Base-by-base conservation (phyloP, 2,888 invertebrate genomes). In the Miltochrista miniata region DNA sequence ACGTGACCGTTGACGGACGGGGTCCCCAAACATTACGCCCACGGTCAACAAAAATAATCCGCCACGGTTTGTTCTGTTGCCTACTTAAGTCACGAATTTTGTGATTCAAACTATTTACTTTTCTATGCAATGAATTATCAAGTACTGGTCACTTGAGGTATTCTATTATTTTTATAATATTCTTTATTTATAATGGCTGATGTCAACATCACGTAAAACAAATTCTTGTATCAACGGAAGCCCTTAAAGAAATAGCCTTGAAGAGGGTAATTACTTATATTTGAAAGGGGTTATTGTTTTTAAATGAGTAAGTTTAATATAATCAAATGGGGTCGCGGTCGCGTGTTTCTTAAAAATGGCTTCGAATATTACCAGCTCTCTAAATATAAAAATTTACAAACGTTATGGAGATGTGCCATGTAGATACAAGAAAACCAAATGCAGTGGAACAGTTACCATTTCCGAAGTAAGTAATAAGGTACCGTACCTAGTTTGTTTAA, bases 401-500 rank as follows among this genome's bases (percentile, higher is more conserved):
- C 48, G 24, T 48, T 53, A 53, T 48, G 44, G 46, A 55, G 45
- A 55, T 55, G 48, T 55, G 44, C 51, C 45, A 51, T 45, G 50
- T n/a, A n/a, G n/a, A n/a, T 55, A 45, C 41, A 54, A 50, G 46
- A 54, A 50, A 54, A 54, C 45, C 36, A 55, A 55, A 55, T 51
- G 51, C 51, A 51, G 45, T 48, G 48, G 51, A 48, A 55, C 55
- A 47, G 55, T 54, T 50, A 54, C 50, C 50, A 50, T 33, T 54
- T 40, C 41, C 39, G 39, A 38, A 38, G 38, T 38, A 15, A 31
- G n/a, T n/a, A n/a, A n/a, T n/a, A n/a, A n/a, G n/a, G n/a, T n/a
- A n/a, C n/a, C n/a, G n/a, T n/a, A n/a, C n/a, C n/a, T 42, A 45
- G 4, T 50, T 40, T 43, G 40, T 45, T 42, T 30, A 42, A 48